Percentiles rank a stretch among this genome's conserved stretches.
phyloP scores from a whole-genome alignment of 2,888 invertebrate species.

The Calephelis perditalis region DNA sequence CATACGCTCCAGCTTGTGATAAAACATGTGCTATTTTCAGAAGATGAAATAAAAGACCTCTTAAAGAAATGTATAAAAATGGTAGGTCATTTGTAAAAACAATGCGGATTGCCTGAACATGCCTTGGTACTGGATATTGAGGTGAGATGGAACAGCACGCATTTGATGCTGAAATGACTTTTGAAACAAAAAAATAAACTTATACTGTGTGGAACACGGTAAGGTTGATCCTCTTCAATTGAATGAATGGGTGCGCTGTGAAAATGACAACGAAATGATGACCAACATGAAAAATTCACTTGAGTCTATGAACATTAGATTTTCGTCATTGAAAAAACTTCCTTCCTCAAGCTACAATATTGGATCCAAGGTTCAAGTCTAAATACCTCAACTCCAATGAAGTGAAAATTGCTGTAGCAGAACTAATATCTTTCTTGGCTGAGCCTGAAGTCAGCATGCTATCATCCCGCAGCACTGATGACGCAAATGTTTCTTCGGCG shows the following conservation, averaged over 20 bases:
- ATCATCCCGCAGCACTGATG: slow-evolving; percentile 17
- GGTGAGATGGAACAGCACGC: background rate
- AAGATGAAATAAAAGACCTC: background rate
- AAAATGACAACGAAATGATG: slow-evolving; percentile 19
- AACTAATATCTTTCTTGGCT: slow-evolving; percentile 24
- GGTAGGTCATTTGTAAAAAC: slow-evolving; percentile 25
- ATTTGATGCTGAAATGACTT: background rate
- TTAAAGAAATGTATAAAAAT: slow-evolving; percentile 18
- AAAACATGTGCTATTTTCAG: slow-evolving; percentile 4
- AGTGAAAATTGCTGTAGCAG: slow-evolving; percentile 24
- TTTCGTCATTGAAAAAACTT: slow-evolving; percentile 20
- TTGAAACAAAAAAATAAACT: background rate
- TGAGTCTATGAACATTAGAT: slow-evolving; percentile 20
- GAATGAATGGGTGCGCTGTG: slow-evolving; percentile 4
- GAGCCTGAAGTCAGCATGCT: slow-evolving; percentile 18
- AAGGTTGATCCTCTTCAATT: background rate
- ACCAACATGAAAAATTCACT: slow-evolving; percentile 21
- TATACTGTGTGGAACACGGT: background rate
- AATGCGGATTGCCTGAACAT: slow-evolving; percentile 14
- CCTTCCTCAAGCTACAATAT: slow-evolving; percentile 22
- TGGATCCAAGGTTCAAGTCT: slow-evolving; percentile 24
- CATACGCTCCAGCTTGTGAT: slow-evolving; percentile 5
- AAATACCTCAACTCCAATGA: slow-evolving; percentile 27
- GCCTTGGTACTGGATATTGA: background rate
- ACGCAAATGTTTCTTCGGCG: background rate